Evolutionary conservation across 64 coral and sea anemone genomes (phyloP).

Genomic region (Catalaphyllia jardinei): DNA sequence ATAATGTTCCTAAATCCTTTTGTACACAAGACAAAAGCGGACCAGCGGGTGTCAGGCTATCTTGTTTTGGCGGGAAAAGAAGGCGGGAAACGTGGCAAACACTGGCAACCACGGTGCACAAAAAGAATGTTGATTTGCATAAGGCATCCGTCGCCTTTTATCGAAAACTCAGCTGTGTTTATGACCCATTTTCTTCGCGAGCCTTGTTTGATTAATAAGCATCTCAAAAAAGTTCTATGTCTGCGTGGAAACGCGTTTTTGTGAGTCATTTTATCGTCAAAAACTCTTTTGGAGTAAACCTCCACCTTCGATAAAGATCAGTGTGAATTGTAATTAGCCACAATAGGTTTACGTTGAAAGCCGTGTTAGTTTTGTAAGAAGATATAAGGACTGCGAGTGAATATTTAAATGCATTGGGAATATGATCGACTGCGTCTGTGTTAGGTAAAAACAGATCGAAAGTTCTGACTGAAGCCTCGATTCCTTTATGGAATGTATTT

Average conservation of each 20-base stretch:
- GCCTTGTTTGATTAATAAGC: neutral
- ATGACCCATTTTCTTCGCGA: neutral
- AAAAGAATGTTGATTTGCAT: slow-evolving; percentile 10
- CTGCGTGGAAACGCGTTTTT: neutral
- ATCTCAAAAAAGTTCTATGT: neutral
- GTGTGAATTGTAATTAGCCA: slow-evolving; percentile 16
- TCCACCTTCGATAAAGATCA: neutral
- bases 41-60: neutral
- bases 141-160: neutral
- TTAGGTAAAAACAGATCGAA: neutral
- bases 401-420: neutral
- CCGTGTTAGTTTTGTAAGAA: neutral
- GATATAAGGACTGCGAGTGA: too few species aligned
- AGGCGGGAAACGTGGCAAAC: slow-evolving; percentile 34
- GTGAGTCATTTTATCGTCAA: too few species aligned
- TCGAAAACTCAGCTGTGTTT: neutral
- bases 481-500: neutral
- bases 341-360: neutral
- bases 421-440: too few species aligned
- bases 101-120: slow-evolving; percentile 21
- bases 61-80: slow-evolving; percentile 38
- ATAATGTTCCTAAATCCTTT: neutral
- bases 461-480: neutral
- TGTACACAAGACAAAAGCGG: neutral
- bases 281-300: neutral